Evolutionary conservation across 2,113 vertebrate species (phyloP).

Genomic region (Macrotis lagotis): DNA sequence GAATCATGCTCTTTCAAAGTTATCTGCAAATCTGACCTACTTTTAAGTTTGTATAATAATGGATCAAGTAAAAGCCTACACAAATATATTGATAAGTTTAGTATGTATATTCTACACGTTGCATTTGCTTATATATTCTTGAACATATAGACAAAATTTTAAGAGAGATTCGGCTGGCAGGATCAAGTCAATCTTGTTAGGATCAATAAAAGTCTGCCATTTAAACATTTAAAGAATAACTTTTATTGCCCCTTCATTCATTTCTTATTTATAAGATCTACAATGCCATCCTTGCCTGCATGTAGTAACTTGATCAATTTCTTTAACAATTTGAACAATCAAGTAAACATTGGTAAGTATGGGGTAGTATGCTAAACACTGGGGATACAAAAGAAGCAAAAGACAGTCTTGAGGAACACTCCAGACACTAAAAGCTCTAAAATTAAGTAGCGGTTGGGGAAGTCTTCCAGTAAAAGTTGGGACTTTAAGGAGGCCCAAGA

Average conservation of each 20-base stretch:
- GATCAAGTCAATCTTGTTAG: conserved; percentile 10
- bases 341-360: not conserved
- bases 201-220: conserved; percentile 22
- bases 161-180: conserved; percentile 4
- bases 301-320: not conserved
- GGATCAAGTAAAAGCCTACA: conserved; percentile 12
- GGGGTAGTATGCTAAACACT: not conserved
- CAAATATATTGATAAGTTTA: not conserved
- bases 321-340: not conserved
- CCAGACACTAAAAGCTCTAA: too few species aligned
- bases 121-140: conserved; percentile 17
- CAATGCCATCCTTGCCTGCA: conserved; percentile 16
- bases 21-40: conserved; percentile 7
- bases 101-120: conserved; percentile 1
- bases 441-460: not conserved
- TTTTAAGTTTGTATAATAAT: conserved; percentile 25
- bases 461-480: not conserved
- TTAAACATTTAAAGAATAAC: conserved; percentile 25
- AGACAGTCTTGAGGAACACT: too few species aligned
- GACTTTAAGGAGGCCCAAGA: not conserved
- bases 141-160: conserved; percentile 13
- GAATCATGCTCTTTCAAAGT: conserved; percentile 20
- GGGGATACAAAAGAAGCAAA: not conserved
- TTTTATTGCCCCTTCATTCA: not conserved
- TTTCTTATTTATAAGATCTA: conserved; percentile 37